phyloP scores from a whole-genome alignment of 2,113 vertebrate genomes.

The Aptenodytes patagonicus region DNA sequence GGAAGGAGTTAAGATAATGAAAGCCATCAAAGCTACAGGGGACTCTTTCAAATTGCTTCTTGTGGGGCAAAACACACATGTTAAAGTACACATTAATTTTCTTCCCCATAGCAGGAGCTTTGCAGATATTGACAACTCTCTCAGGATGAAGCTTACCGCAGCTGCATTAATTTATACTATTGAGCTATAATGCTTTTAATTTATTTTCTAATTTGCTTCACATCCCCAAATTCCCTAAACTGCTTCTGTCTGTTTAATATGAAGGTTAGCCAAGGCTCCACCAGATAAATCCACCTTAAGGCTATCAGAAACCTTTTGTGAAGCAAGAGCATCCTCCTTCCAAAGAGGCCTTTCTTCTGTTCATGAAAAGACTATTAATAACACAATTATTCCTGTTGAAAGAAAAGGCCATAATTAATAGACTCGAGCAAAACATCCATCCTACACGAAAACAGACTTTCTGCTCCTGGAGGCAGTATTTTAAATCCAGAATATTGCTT shows the following conservation, averaged over 20 bases:
- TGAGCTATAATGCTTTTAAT: slow-evolving; percentile 70
- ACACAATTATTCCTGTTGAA: slow-evolving; percentile 69
- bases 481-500: slow-evolving; percentile 52
- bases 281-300: slow-evolving; percentile 72
- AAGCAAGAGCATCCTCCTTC: slow-evolving; percentile 58
- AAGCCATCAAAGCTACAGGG: slow-evolving; percentile 38
- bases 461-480: neutral
- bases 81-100: slow-evolving; percentile 54
- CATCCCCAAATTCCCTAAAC: slow-evolving; percentile 68
- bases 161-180: slow-evolving; percentile 67
- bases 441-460: slow-evolving; percentile 22
- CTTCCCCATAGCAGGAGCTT: slow-evolving; percentile 39
- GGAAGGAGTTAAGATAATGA: slow-evolving; percentile 54
- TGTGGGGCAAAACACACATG: slow-evolving; percentile 44
- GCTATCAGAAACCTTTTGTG: slow-evolving; percentile 71
- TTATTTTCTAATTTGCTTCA: slow-evolving; percentile 71
- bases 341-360: slow-evolving; percentile 67
- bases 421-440: slow-evolving; percentile 46
- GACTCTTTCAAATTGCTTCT: slow-evolving; percentile 29
- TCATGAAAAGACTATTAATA: slow-evolving; percentile 73
- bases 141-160: slow-evolving; percentile 56
- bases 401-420: slow-evolving; percentile 69
- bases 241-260: slow-evolving; percentile 60
- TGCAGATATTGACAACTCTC: slow-evolving; percentile 68
- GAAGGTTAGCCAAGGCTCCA: slow-evolving; percentile 63